A percentile compares a stretch with the other conserved stretches of the same genome.
Evolutionary conservation across 2,113 vertebrate species (phyloP).

Genomic region (Melierax canorus): DNA sequence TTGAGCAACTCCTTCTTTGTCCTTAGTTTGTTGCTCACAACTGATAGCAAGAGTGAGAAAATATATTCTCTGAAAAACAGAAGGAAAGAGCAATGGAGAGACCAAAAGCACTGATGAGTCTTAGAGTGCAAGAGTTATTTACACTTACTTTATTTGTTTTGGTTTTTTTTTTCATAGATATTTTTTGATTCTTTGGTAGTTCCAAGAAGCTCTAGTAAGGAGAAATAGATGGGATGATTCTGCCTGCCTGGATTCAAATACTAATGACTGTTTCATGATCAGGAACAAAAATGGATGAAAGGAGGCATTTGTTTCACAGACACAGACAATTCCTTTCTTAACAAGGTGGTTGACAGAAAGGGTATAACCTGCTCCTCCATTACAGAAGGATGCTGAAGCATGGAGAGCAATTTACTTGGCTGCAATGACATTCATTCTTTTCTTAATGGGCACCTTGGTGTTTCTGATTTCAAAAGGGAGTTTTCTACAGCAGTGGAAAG

Average conservation of each 20-base stretch:
- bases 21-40: not conserved
- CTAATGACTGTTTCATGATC: not conserved
- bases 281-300: not conserved
- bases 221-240: not conserved
- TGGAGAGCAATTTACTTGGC: not conserved
- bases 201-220: not conserved
- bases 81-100: not conserved
- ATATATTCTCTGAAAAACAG: not conserved
- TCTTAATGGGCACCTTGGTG: slow-evolving; percentile 7
- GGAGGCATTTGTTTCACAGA: not conserved
- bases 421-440: not conserved
- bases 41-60: not conserved
- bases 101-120: accelerated
- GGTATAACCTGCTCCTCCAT: not conserved
- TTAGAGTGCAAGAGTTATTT: not conserved
- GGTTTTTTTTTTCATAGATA: accelerated
- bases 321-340: not conserved
- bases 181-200: not conserved
- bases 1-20: not conserved
- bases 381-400: not conserved
- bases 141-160: not conserved
- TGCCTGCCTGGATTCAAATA: not conserved
- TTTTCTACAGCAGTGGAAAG: not conserved
- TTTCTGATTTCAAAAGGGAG: slow-evolving; percentile 26
- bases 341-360: not conserved